Percentiles rank a stretch among this genome's conserved stretches.
Conservation (phyloP, 2,113 vertebrate species). For the Indicator maculatus region DNA sequence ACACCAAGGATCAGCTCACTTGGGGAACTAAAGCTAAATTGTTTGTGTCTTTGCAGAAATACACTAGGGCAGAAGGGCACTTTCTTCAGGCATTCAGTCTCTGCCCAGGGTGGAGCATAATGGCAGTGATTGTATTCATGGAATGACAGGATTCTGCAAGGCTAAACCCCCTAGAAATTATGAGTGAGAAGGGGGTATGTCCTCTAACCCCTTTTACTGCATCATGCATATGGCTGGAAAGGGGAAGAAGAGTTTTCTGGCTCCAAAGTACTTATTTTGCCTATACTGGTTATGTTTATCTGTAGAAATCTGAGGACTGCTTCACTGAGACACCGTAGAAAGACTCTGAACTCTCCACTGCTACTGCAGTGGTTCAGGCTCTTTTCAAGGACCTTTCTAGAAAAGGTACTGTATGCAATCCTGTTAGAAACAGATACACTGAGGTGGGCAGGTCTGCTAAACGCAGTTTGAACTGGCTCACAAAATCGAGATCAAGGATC, state of each 20-base stretch:
- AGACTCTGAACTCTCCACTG: background rate
- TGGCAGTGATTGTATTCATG: background rate
- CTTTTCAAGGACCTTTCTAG: background rate
- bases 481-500: background rate
- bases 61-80: constrained; percentile 1
- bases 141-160: background rate
- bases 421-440: background rate
- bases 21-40: background rate
- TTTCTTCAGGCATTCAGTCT: background rate
- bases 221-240: background rate
- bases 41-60: constrained; percentile 5
- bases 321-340: background rate
- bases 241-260: background rate
- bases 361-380: background rate
- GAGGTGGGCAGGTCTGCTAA: background rate
- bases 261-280: background rate
- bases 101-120: background rate
- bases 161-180: background rate
- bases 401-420: background rate
- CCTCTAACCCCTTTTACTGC: background rate
- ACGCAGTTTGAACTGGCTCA: background rate
- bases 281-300: background rate
- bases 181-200: background rate
- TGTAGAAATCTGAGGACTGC: background rate
- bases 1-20: background rate